A percentile compares a stretch with the other conserved stretches of the same genome.
Evolutionary conservation across 1,140 invertebrate species (phyloP).

Genomic region (Myzus persicae): DNA sequence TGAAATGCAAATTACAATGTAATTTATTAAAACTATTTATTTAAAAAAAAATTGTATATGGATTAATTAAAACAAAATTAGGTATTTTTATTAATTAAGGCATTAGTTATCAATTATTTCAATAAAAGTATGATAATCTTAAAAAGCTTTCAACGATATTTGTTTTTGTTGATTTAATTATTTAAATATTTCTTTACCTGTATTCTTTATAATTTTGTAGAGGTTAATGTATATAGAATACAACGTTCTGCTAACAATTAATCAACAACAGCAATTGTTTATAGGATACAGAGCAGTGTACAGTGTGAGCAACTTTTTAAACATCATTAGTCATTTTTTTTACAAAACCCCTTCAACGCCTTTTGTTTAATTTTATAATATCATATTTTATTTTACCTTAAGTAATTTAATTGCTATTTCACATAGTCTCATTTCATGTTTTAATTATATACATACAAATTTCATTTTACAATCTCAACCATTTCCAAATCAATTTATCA

Average conservation of each 20-base stretch:
- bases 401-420: constrained; percentile 23
- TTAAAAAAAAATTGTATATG: background rate
- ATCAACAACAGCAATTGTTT: constrained; percentile 42
- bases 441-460: background rate
- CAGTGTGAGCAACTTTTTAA: constrained; percentile 32
- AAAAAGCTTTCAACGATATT: constrained; percentile 22
- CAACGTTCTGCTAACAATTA: constrained; percentile 25
- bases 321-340: constrained; percentile 53
- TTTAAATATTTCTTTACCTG: constrained; percentile 2
- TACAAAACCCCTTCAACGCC: constrained; percentile 34
- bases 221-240: background rate
- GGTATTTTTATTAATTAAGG: background rate
- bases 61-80: background rate
- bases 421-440: background rate
- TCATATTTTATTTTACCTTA: constrained; percentile 28
- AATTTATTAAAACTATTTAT: background rate
- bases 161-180: constrained; percentile 3
- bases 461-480: background rate
- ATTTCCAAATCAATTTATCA: background rate
- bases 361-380: constrained; percentile 36
- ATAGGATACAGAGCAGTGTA: background rate
- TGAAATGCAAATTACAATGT: background rate
- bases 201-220: background rate
- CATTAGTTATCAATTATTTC: background rate
- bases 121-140: background rate